phyloP scores from a whole-genome alignment of 2,888 invertebrate genomes.

The Creontiades dilutus region DNA sequence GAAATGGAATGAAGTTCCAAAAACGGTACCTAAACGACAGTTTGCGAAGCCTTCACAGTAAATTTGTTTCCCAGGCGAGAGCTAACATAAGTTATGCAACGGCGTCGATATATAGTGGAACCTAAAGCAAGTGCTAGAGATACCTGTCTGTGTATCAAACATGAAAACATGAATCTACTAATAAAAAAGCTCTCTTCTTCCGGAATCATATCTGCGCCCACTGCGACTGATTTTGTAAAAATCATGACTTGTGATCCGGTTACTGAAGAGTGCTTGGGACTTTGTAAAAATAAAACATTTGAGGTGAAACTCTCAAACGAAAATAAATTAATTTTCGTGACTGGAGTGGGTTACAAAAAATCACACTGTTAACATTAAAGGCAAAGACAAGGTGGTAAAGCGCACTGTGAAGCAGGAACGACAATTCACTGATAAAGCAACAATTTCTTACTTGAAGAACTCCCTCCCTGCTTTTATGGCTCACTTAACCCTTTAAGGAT shows the following conservation, averaged over 20 bases:
- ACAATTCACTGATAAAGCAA: too few relatives aligned
- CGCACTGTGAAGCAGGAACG: too few relatives aligned
- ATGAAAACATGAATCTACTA: neutral
- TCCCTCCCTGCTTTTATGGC: neutral
- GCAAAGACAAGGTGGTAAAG: too few relatives aligned
- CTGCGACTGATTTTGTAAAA: neutral
- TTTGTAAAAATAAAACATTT: neutral
- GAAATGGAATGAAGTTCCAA: neutral
- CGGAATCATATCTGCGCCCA: neutral
- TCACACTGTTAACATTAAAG: too few relatives aligned
- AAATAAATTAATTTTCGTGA: too few relatives aligned
- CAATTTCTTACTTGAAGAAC: too few relatives aligned
- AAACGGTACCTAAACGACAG: constrained; percentile 34
- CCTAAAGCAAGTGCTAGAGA: neutral
- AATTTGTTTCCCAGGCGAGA: neutral
- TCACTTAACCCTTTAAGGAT: neutral
- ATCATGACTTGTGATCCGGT: neutral
- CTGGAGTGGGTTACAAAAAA: too few relatives aligned
- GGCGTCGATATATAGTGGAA: too few relatives aligned
- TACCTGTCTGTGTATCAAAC: constrained; percentile 23
- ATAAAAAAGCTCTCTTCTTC: neutral
- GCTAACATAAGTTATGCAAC: neutral
- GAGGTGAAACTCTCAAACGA: too few relatives aligned
- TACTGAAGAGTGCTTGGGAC: neutral
- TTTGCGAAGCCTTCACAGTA: neutral